These are phyloP conservation scores for Zootoca vivipara DNA, from an alignment of 2,113 vertebrate genomes.

Conservation along the genomic window DNA sequence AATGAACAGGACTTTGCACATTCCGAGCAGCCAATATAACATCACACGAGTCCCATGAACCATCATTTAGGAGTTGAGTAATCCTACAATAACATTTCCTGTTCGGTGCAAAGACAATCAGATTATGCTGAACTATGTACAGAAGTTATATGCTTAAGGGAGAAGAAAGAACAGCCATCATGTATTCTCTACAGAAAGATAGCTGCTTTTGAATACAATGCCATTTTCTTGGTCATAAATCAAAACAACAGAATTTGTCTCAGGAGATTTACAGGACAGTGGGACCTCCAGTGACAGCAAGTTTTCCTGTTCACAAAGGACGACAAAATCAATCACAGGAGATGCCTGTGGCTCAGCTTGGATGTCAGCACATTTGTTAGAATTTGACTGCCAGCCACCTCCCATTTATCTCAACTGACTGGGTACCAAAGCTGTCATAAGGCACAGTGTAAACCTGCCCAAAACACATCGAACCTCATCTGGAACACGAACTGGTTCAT, in stretches of 20 bases:
- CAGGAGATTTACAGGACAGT: neutral
- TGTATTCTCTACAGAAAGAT: neutral
- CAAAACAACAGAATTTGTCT: slow-evolving; percentile 28
- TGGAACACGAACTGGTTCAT: slow-evolving; percentile 53
- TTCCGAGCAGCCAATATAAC: no score
- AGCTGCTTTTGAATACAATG: neutral
- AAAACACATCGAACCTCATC: slow-evolving; percentile 43
- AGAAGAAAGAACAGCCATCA: slow-evolving; percentile 17
- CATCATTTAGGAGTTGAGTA: neutral
- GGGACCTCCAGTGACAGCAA: slow-evolving; percentile 59
- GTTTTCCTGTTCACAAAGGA: slow-evolving; percentile 55
- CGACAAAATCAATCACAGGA: slow-evolving; percentile 75
- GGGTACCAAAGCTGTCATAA: slow-evolving; percentile 33
- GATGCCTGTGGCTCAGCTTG: slow-evolving; percentile 71
- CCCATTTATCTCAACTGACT: slow-evolving; percentile 66
- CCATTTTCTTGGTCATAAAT: neutral
- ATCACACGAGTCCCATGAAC: neutral
- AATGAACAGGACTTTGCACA: neutral
- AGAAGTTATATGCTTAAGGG: neutral
- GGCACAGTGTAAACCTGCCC: slow-evolving; percentile 61
- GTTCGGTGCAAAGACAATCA: neutral
- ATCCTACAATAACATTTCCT: neutral
- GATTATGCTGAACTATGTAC: neutral
- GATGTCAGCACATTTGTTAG: slow-evolving; percentile 80
- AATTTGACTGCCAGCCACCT: slow-evolving; percentile 60